A percentile compares a stretch with the other conserved stretches of the same genome.
phyloP scores from a whole-genome alignment of 2,888 invertebrate genomes.

The Notodonta dromedarius region DNA sequence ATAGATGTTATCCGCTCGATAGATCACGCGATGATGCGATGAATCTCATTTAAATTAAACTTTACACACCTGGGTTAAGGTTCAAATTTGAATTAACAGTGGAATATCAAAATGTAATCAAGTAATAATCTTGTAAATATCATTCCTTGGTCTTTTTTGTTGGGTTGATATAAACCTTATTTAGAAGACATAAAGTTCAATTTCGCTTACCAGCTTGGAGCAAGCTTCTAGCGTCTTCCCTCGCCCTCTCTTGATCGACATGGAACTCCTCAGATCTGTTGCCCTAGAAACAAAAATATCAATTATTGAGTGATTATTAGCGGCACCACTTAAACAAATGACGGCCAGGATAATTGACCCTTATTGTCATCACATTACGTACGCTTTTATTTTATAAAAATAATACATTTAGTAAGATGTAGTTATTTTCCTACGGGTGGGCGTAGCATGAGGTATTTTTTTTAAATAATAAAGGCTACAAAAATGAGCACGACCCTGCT shows the following conservation, averaged over 20 bases:
- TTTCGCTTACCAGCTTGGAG: constrained; percentile 87
- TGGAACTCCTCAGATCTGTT: constrained; percentile 92
- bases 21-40: not conserved
- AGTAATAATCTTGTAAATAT: too few species aligned
- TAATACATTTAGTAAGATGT: too few species aligned
- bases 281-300: constrained; percentile 75
- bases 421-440: too few species aligned
- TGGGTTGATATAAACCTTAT: not conserved
- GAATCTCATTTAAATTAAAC: not conserved
- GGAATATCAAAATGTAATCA: too few species aligned
- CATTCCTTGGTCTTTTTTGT: too few species aligned
- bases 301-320: too few species aligned
- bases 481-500: too few species aligned
- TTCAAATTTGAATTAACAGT: not conserved
- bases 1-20: not conserved
- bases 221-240: constrained; percentile 92
- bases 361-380: too few species aligned
- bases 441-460: too few species aligned
- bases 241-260: constrained; percentile 88
- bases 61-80: not conserved
- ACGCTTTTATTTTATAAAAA: too few species aligned
- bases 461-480: too few species aligned
- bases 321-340: not conserved
- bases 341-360: too few species aligned
- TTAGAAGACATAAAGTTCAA: not conserved